Evolutionary conservation across 2,797 vertebrate genomes (phyloP).

Genomic region (Heteromormyrus szaboi): DNA sequence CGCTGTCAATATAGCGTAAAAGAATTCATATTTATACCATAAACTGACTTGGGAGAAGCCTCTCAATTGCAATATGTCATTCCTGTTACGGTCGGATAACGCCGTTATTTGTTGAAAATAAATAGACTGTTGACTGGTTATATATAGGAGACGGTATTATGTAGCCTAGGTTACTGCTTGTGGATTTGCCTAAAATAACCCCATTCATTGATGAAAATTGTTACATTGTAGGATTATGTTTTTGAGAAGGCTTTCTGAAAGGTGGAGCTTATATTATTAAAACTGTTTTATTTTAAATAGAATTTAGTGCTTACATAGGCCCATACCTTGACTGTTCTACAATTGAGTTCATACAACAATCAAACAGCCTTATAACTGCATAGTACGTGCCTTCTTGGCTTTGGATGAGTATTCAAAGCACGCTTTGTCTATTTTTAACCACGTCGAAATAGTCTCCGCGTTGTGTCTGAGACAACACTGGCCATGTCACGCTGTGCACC

Average conservation of each 20-base stretch:
- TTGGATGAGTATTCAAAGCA: neutral
- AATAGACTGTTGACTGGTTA: neutral
- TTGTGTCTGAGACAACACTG: neutral
- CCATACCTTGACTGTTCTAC: neutral
- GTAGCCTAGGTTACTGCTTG: neutral
- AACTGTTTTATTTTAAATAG: neutral
- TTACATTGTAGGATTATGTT: conserved; percentile 10
- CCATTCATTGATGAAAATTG: conserved; percentile 3
- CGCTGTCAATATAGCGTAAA: neutral
- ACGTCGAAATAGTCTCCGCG: neutral
- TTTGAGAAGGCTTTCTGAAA: neutral
- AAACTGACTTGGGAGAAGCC: neutral
- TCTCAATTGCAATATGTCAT: neutral
- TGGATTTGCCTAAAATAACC: neutral
- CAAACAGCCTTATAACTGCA: neutral
- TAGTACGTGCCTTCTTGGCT: neutral
- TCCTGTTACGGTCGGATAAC: neutral
- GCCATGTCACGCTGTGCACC: neutral
- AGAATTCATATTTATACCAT: neutral
- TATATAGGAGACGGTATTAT: neutral
- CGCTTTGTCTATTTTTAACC: conserved; percentile 15
- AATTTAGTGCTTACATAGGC: neutral
- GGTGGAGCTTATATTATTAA: neutral
- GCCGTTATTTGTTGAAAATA: neutral
- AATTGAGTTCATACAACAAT: neutral